These are phyloP conservation scores for Strix occidentalis DNA, from an alignment of 2,797 vertebrate genomes.

Conservation along the genomic window DNA sequence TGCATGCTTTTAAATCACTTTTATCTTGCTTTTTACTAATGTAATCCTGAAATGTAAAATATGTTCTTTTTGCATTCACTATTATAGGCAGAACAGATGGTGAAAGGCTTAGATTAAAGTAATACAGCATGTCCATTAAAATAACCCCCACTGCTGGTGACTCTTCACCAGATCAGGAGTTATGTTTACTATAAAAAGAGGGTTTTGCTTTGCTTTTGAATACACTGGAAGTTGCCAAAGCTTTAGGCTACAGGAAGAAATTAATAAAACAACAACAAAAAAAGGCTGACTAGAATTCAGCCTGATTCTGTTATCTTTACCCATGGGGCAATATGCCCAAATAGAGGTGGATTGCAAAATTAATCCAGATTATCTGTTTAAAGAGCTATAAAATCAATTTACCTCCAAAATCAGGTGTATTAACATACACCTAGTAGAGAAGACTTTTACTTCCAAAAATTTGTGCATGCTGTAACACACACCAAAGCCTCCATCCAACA, in stretches of 20 bases:
- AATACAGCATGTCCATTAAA: constrained; percentile 80
- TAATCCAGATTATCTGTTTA: not conserved
- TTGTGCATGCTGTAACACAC: not conserved
- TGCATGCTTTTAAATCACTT: constrained; percentile 85
- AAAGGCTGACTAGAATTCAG: not conserved
- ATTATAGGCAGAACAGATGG: constrained; percentile 81
- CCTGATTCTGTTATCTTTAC: not conserved
- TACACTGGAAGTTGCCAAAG: constrained; percentile 14
- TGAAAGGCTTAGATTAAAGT: constrained; percentile 80
- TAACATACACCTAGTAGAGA: not conserved
- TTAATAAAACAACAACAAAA: not conserved
- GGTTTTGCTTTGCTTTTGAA: constrained; percentile 43
- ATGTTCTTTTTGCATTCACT: constrained; percentile 75
- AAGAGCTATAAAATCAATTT: not conserved
- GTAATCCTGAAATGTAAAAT: constrained; percentile 84
- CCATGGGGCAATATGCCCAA: not conserved
- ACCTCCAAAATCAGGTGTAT: not conserved
- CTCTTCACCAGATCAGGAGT: constrained; percentile 65
- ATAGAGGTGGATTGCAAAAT: not conserved
- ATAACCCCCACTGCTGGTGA: constrained; percentile 71
- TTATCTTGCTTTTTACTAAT: constrained; percentile 85
- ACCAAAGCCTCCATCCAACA: not conserved
- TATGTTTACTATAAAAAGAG: constrained; percentile 64
- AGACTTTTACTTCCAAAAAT: not conserved
- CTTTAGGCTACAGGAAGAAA: constrained; percentile 39